Base-by-base conservation (phyloP, 2,113 vertebrate species). In the Strix uralensis region DNA sequence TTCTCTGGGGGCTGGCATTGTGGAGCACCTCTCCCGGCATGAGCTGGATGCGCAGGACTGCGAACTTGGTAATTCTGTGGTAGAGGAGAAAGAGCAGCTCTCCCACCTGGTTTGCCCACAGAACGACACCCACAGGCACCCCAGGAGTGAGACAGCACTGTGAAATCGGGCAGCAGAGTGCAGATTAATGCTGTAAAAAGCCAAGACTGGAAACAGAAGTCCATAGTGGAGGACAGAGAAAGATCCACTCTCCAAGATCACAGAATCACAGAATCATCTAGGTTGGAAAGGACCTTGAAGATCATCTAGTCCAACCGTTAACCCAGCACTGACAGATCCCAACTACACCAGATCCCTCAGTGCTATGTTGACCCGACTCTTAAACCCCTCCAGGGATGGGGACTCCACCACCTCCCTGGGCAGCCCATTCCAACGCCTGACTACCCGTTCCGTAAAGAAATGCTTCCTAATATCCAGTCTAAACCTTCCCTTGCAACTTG, bases 1-100 rank as follows among this genome's bases (percentile, higher is more conserved):
- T 75, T 99, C 99, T 0, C 97, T 99, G 7, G 99, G 99, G 23
- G 99, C 99, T 0, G 99, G 99, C 2, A 99, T 99, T 7, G 98
- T 99, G 93, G 99, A 99, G 89, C 99, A 99, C 52, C 98, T 99
- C 47, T 99, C 99, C 44, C 98, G 98, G 23, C 97, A 95, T 11
- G 99, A 99, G 96, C 98, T 99, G 83, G 98, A 99, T 46, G 97
- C 94, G 1, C 98, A 98, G 88, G 99, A 99, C 55, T 98, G 98
- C 1, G 99, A 99, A 81, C 98, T 98, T 26, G 97, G 97, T 88
- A 99, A 99, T 96, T 99, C 98, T 38, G 98, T 98, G 61, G 96
- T 98, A 36, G 97, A 98, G 94, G 98, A 98, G 92, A 98, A 98
- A 15, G 97, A 99, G 89, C 99, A 98, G 96, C 98, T 99, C 25